phyloP scores from a whole-genome alignment of 2,888 invertebrate species.

The Drosophila affinis region DNA sequence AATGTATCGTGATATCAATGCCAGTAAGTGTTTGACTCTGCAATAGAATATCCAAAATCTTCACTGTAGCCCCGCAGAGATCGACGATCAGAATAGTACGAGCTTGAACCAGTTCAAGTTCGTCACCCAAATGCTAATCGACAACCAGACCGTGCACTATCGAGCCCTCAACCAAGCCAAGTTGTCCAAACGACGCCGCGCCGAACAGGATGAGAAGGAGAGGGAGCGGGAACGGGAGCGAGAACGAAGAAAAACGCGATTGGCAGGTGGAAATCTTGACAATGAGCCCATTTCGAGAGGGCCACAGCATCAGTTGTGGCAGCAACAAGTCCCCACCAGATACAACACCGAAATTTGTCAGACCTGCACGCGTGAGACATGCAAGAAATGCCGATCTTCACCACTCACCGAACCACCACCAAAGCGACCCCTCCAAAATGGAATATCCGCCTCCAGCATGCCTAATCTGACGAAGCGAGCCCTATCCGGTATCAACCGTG shows the following conservation, averaged over 20 bases:
- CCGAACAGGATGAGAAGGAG: conserved; percentile 19
- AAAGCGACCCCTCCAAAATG: background rate
- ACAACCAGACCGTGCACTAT: conserved; percentile 60
- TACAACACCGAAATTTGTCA: conserved; percentile 13
- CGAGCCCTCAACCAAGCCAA: conserved; percentile 43
- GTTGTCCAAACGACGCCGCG: background rate
- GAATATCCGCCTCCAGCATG: conserved; percentile 26
- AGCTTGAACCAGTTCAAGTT: conserved; percentile 73
- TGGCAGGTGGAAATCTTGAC: background rate
- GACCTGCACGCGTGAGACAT: conserved; percentile 26
- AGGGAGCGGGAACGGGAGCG: background rate
- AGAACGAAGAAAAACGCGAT: background rate
- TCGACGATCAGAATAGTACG: conserved; percentile 52
- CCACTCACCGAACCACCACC: conserved; percentile 1
- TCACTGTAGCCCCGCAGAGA: conserved; percentile 35
- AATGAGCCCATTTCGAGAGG: background rate
- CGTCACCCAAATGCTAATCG: conserved; percentile 71
- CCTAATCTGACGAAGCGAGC: conserved; percentile 13
- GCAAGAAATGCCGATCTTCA: no score
- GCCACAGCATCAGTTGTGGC: conserved; percentile 48
- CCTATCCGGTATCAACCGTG: background rate
- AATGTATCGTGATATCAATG: conserved; percentile 45
- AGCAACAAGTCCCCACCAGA: conserved; percentile 26
- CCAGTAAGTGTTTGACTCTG: conserved; percentile 56
- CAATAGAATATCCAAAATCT: background rate